Base-by-base conservation (phyloP, 1,140 invertebrate genomes). In the Stratiolaelaps scimitus region DNA sequence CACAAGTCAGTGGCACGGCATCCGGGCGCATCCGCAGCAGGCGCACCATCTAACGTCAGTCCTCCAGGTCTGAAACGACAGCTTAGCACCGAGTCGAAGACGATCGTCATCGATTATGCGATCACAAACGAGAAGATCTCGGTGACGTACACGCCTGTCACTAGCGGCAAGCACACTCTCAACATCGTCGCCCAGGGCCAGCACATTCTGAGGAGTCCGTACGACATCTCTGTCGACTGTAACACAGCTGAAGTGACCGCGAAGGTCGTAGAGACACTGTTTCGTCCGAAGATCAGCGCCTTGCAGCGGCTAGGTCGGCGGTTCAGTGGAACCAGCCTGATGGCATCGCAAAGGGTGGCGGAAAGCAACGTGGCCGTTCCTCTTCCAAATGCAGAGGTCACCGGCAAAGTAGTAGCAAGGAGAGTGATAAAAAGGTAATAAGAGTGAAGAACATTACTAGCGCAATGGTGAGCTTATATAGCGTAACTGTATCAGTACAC, bases 141-240 rank as follows among this genome's bases (percentile, higher is more conserved):
- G 26, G 64, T 72, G 17, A 65, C 53, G 6, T 72, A 72, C 48
- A 69, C 65, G 7, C 71, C 71, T 13, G 17, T 70, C 5, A 40
- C 26, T 4, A 65, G 40, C 40, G 70, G 70, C 0, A 40, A 65
- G 5, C 68, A 72, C 46, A 53, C 43, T 29, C 47, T 72, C 1
- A 64, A 56, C 7, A 69, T 72, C 17, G 53, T 72, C 1, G 68
- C 67, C 45, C 64, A 69, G 30, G 71, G 71, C 1, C 67, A 69
- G 29, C 71, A 72, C 67, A 66, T 71, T 10, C 23, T 69, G 1
- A 65, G 66, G 15, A 70, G 69, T 64, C 71, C 71, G 15, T 72
- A 71, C 34, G 44, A 40, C 10, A 67, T 71, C 17, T 64, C n/a
- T 0, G 69, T 72, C 1, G 71, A 71, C 20, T 60, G 53, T 10